phyloP scores from a whole-genome alignment of 2,113 vertebrate genomes.

The Xenus cinereus region DNA sequence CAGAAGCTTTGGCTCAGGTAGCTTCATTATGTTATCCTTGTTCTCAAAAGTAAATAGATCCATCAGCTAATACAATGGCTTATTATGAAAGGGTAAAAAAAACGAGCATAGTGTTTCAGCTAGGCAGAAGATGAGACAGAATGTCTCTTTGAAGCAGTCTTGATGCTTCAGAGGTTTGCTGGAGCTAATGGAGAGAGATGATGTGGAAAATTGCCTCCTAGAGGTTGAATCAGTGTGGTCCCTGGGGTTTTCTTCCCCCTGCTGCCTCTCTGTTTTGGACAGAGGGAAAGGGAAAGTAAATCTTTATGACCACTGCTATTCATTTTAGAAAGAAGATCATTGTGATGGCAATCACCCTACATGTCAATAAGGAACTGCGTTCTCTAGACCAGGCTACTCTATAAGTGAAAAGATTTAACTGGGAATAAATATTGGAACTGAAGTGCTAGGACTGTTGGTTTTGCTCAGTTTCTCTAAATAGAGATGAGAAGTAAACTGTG shows the following conservation, averaged over 20 bases:
- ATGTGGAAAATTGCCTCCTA: constrained; percentile 14
- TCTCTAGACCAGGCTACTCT: neutral
- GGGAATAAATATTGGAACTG: neutral
- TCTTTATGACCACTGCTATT: neutral
- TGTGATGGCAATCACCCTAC: neutral
- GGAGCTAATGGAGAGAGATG: constrained; percentile 3
- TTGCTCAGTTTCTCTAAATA: neutral
- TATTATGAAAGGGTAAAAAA: neutral
- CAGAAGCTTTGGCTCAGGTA: neutral
- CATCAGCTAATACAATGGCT: neutral
- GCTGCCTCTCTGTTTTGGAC: neutral
- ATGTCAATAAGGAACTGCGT: neutral
- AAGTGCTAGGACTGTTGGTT: neutral
- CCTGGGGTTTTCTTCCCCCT: neutral
- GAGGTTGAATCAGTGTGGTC: constrained; percentile 18
- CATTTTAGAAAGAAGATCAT: neutral
- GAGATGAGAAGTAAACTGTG: neutral
- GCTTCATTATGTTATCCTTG: neutral
- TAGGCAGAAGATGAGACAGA: neutral
- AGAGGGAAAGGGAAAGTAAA: constrained; percentile 3
- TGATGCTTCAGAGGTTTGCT: neutral
- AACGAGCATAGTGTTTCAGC: neutral
- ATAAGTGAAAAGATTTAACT: neutral
- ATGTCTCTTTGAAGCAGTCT: constrained; percentile 23
- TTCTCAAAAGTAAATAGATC: neutral